A percentile compares a stretch with the other conserved stretches of the same genome.
phyloP scores from a whole-genome alignment of 2,113 vertebrate species.

The Thryonomys swinderianus region DNA sequence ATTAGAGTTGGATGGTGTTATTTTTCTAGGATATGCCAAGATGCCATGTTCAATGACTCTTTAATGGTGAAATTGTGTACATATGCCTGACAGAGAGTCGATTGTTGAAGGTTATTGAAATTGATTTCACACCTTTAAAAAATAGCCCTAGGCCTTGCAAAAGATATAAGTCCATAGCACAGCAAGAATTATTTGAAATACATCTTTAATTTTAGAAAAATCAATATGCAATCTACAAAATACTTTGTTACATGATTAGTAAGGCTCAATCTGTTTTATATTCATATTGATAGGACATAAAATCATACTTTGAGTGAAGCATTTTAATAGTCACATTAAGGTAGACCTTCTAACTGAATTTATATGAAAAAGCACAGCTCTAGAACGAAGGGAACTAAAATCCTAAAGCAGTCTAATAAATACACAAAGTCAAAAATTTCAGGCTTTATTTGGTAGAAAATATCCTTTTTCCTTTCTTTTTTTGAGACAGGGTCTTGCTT shows the following conservation, averaged over 20 bases:
- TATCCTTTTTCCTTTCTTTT: too few relatives aligned
- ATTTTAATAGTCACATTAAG: conserved; percentile 74
- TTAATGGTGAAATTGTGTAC: conserved; percentile 2
- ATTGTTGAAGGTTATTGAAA: conserved; percentile 63
- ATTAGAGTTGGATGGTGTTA: neutral
- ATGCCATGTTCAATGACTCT: neutral
- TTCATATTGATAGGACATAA: conserved; percentile 77
- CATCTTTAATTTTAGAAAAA: conserved; percentile 87
- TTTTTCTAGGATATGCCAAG: conserved; percentile 47
- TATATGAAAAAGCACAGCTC: conserved; percentile 43
- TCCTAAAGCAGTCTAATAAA: neutral
- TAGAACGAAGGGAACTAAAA: conserved; percentile 31
- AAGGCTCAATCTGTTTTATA: conserved; percentile 76
- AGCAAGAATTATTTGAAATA: conserved; percentile 82
- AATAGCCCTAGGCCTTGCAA: conserved; percentile 41
- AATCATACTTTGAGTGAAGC: conserved; percentile 81
- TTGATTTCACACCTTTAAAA: conserved; percentile 54
- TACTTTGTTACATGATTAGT: conserved; percentile 86
- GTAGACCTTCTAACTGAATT: conserved; percentile 48
- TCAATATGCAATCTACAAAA: conserved; percentile 87
- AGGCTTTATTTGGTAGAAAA: neutral
- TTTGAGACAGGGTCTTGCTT: too few relatives aligned
- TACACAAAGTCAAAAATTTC: neutral
- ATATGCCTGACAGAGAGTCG: conserved; percentile 45
- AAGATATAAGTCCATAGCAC: conserved; percentile 59